Conservation (phyloP, 2,113 vertebrate species). For the Condylura cristata region DNA sequence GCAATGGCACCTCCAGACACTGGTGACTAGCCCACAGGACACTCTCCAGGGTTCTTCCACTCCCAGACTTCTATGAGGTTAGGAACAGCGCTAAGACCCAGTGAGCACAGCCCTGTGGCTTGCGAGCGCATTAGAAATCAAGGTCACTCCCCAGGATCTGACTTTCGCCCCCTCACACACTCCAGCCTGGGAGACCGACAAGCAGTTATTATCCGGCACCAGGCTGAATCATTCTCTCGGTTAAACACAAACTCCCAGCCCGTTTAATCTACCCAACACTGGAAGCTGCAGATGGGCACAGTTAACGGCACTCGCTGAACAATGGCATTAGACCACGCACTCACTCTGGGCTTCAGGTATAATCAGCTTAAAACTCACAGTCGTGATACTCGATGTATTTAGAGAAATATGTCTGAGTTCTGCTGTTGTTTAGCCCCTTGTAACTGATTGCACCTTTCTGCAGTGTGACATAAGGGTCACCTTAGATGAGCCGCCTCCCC, state of each 20-base stretch:
- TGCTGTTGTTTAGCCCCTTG: neutral
- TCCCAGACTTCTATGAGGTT: neutral
- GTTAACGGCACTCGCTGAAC: neutral
- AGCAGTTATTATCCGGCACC: slow-evolving; percentile 55
- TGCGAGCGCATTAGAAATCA: neutral
- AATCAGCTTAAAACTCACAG: slow-evolving; percentile 26
- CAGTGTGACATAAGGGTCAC: neutral
- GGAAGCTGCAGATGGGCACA: neutral
- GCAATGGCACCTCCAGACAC: neutral
- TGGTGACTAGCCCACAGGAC: neutral
- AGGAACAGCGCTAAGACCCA: neutral
- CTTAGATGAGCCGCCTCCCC: neutral
- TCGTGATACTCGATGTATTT: slow-evolving; percentile 3
- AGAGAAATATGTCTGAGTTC: neutral
- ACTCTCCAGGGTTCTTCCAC: neutral
- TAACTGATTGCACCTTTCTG: neutral
- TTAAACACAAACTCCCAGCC: neutral
- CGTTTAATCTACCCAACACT: neutral
- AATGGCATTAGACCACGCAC: neutral
- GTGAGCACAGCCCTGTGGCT: neutral
- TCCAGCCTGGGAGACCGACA: slow-evolving; percentile 2
- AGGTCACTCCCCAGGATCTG: neutral
- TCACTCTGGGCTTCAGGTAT: neutral
- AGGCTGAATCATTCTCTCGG: neutral
- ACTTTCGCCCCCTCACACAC: neutral